phyloP scores from a whole-genome alignment of 2,797 vertebrate species.

The Channallabes apus region DNA sequence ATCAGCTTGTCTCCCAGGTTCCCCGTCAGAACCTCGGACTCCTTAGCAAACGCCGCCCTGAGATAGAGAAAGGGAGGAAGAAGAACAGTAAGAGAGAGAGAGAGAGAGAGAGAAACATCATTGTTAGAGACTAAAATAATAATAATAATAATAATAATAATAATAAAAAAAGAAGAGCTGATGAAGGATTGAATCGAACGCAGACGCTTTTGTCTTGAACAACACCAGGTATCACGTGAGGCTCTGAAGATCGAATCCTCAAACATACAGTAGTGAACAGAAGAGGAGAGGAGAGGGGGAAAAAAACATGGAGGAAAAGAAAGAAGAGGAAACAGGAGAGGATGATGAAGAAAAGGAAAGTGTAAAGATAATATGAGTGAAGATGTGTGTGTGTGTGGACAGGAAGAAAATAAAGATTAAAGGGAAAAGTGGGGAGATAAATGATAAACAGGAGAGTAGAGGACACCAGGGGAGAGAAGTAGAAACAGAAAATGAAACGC shows the following conservation, averaged over 20 bases:
- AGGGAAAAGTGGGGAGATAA: neutral
- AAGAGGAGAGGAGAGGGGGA: neutral
- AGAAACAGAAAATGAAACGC: neutral
- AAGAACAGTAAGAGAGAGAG: neutral
- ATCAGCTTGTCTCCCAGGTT: slow-evolving; percentile 97
- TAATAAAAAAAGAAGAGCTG: neutral
- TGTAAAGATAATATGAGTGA: slow-evolving; percentile 25
- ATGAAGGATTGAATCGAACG: neutral
- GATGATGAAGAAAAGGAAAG: no score
- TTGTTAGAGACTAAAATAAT: neutral
- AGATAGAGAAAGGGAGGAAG: slow-evolving; percentile 16
- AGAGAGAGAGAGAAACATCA: no score
- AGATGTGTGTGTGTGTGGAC: neutral
- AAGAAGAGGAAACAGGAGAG: neutral
- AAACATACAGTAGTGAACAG: neutral
- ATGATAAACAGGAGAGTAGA: neutral
- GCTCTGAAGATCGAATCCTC: neutral
- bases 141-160: no score
- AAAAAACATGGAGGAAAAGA: neutral
- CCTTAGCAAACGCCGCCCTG: slow-evolving; percentile 94
- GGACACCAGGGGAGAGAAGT: neutral
- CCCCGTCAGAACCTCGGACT: slow-evolving; percentile 94
- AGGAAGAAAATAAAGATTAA: neutral
- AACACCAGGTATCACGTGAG: neutral
- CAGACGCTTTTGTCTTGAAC: neutral